These are phyloP conservation scores for Atrichornis clamosus DNA, from an alignment of 2,113 vertebrate species.

Conservation along the genomic window DNA sequence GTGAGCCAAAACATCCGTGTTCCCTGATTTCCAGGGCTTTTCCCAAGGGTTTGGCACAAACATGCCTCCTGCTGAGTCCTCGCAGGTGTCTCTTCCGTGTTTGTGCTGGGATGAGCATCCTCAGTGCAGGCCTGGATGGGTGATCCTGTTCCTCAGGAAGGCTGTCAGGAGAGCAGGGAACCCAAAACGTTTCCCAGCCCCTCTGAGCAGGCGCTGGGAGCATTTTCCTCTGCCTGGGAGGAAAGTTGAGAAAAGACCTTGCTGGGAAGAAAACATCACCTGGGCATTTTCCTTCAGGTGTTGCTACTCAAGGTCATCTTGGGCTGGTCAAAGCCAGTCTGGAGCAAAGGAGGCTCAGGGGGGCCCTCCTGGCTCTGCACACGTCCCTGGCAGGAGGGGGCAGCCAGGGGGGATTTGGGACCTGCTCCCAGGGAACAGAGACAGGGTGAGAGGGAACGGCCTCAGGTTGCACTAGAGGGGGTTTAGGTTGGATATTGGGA, in stretches of 20 bases:
- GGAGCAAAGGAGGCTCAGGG: not conserved
- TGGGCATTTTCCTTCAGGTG: not conserved
- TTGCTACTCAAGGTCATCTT: no score
- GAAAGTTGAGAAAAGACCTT: not conserved
- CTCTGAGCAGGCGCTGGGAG: not conserved
- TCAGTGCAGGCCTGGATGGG: rapidly evolving
- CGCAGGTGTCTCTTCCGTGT: rapidly evolving
- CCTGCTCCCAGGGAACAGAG: not conserved
- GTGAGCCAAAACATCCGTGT: not conserved
- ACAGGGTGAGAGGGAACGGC: not conserved
- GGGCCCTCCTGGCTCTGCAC: not conserved
- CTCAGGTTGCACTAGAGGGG: not conserved
- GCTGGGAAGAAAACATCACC: not conserved
- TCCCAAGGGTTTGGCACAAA: not conserved
- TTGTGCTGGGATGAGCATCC: not conserved
- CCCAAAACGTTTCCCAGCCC: not conserved
- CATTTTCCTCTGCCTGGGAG: not conserved
- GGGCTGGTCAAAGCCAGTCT: not conserved
- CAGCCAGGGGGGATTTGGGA: not conserved
- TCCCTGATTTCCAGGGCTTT: not conserved
- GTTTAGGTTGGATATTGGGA: not conserved
- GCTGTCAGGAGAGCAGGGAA: not conserved
- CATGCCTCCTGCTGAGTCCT: not conserved
- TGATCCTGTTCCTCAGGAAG: not conserved
- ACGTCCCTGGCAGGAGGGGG: not conserved